Evolutionary conservation across 2,113 vertebrate genomes (phyloP).

Genomic region (Colaptes auratus): DNA sequence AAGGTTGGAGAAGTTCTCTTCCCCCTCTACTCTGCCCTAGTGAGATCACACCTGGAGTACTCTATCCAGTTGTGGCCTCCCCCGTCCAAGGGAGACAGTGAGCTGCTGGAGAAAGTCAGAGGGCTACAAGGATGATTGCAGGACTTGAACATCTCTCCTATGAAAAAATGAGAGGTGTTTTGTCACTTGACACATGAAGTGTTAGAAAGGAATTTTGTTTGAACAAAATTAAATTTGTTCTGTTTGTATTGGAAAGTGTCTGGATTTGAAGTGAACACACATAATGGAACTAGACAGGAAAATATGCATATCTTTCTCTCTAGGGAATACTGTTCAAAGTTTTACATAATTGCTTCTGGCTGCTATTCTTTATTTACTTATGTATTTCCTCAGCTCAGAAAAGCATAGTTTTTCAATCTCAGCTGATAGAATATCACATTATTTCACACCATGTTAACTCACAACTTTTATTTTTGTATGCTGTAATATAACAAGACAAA

Average conservation of each 20-base stretch:
- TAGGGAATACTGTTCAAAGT: not conserved
- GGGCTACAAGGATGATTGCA: too few species aligned
- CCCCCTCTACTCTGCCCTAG: too few species aligned
- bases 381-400: not conserved
- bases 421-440: not conserved
- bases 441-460: not conserved
- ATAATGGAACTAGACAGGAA: constrained; percentile 45
- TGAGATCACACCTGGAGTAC: too few species aligned
- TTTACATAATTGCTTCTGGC: constrained; percentile 51
- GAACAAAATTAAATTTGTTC: constrained; percentile 44
- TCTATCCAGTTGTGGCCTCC: too few species aligned
- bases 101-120: too few species aligned
- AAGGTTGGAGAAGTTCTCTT: too few species aligned
- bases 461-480: not conserved
- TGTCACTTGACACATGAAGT: not conserved
- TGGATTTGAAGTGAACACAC: constrained; percentile 37
- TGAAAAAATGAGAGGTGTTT: not conserved
- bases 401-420: not conserved
- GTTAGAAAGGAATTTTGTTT: constrained; percentile 1
- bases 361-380: constrained; percentile 37
- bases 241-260: constrained; percentile 29
- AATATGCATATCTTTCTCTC: constrained; percentile 23
- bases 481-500: not conserved
- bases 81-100: too few species aligned
- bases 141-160: too few species aligned